These are phyloP conservation scores for Stratiomys singularior DNA, from an alignment of 2,888 invertebrate genomes.

Conservation along the genomic window DNA sequence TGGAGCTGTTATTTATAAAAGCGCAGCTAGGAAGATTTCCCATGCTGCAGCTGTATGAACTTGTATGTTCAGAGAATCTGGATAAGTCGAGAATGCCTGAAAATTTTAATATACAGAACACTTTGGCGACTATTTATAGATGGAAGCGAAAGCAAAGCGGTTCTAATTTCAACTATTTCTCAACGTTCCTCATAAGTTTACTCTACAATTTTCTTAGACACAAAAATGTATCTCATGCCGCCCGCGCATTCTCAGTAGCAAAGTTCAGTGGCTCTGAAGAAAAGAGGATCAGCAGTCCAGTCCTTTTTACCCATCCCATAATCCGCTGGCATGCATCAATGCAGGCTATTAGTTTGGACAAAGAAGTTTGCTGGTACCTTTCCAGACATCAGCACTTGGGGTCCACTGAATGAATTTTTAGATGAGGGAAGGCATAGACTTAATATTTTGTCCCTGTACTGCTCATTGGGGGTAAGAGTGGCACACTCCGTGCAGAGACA, in stretches of 20 bases:
- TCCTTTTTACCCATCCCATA: constrained; percentile 19
- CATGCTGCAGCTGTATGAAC: background rate
- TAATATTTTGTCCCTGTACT: background rate
- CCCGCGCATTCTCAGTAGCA: background rate
- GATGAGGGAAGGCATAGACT: background rate
- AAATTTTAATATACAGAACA: background rate
- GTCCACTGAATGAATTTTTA: background rate
- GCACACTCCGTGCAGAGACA: background rate
- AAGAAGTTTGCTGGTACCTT: background rate
- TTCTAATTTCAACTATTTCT: constrained; percentile 26
- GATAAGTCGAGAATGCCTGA: background rate
- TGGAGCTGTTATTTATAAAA: background rate
- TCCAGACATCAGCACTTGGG: constrained; percentile 6
- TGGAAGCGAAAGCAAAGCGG: background rate
- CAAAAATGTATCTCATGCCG: background rate
- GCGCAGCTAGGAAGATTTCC: background rate
- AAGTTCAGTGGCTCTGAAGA: background rate
- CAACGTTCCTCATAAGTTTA: background rate
- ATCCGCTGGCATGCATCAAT: background rate
- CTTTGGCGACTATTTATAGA: constrained; percentile 23
- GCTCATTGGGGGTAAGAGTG: background rate
- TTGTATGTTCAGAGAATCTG: background rate
- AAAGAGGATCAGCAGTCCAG: background rate
- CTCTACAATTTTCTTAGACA: background rate
- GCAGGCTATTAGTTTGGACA: background rate